Evolutionary conservation across 1,140 invertebrate species (phyloP).

Genomic region (Lysiphlebus fabarum): DNA sequence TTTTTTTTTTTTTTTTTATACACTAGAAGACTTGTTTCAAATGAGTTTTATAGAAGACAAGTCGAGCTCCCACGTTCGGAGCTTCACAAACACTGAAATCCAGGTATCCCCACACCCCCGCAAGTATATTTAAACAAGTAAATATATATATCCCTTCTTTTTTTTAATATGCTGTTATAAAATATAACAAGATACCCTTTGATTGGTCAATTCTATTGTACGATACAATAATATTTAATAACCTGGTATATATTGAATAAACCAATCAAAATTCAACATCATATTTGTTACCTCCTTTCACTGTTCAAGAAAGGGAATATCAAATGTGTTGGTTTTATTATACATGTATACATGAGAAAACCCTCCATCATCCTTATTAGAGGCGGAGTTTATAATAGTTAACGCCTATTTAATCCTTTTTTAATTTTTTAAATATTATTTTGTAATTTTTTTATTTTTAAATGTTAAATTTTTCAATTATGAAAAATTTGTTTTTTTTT

Average conservation of each 20-base stretch:
- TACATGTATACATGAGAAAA: not conserved
- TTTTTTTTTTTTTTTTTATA: too few relatives aligned
- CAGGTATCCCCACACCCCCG: constrained; percentile 25
- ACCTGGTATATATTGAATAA: not conserved
- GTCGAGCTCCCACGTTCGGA: constrained; percentile 20
- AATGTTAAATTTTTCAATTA: too few relatives aligned
- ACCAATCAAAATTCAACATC: constrained; percentile 1
- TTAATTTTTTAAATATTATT: too few relatives aligned
- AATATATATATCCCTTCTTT: constrained; percentile 4
- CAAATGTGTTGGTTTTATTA: not conserved
- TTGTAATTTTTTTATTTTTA: too few relatives aligned
- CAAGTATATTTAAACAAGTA: too few relatives aligned
- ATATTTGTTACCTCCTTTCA: not conserved
- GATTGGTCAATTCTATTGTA: constrained; percentile 7
- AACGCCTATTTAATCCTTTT: too few relatives aligned
- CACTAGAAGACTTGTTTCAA: not conserved
- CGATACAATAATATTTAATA: constrained; percentile 7
- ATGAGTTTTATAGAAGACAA: constrained; percentile 5
- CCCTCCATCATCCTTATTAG: not conserved
- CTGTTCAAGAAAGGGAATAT: not conserved
- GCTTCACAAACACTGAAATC: constrained; percentile 22
- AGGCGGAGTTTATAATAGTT: too few relatives aligned
- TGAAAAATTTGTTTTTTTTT: too few relatives aligned
- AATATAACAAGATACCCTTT: not conserved
- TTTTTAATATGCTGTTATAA: too few relatives aligned